Evolutionary conservation across 2,888 invertebrate genomes (phyloP).

Genomic region (Prostheceraeus crozeri): DNA sequence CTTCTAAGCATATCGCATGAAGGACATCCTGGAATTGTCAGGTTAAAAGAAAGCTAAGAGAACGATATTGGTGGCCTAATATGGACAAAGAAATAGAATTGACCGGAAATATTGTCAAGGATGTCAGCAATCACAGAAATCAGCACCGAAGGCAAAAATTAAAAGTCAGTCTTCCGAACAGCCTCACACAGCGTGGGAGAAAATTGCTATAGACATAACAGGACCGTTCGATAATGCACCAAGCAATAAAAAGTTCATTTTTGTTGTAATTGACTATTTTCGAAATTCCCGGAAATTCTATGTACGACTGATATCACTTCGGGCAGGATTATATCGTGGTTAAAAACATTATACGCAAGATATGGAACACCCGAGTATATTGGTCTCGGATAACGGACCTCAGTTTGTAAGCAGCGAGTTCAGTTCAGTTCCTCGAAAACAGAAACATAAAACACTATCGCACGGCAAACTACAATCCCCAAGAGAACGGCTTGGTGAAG

Average conservation of each 20-base stretch:
- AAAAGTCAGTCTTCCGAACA: background rate
- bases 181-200: slow-evolving; percentile 24
- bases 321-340: background rate
- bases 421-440: slow-evolving; percentile 39
- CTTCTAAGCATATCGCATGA: slow-evolving; percentile 22
- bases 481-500: slow-evolving; percentile 38
- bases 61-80: slow-evolving; percentile 23
- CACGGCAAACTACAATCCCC: slow-evolving; percentile 29
- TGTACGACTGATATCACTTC: background rate
- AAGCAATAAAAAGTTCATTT: slow-evolving; percentile 26
- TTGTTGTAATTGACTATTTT: slow-evolving; percentile 23
- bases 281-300: slow-evolving; percentile 19
- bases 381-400: slow-evolving; percentile 45
- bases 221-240: slow-evolving; percentile 17
- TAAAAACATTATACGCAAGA: slow-evolving; percentile 41
- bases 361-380: no score
- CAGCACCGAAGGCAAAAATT: slow-evolving; percentile 9
- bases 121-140: slow-evolving; percentile 1
- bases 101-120: slow-evolving; percentile 1
- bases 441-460: slow-evolving; percentile 32
- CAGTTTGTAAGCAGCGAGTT: slow-evolving; percentile 44
- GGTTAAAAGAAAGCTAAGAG: slow-evolving; percentile 19
- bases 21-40: slow-evolving; percentile 25
- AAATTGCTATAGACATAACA: slow-evolving; percentile 26
- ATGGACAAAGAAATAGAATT: slow-evolving; percentile 24